A percentile compares a stretch with the other conserved stretches of the same genome.
Evolutionary conservation across 1,140 invertebrate species (phyloP).

Genomic region (Trichoplusia ni): DNA sequence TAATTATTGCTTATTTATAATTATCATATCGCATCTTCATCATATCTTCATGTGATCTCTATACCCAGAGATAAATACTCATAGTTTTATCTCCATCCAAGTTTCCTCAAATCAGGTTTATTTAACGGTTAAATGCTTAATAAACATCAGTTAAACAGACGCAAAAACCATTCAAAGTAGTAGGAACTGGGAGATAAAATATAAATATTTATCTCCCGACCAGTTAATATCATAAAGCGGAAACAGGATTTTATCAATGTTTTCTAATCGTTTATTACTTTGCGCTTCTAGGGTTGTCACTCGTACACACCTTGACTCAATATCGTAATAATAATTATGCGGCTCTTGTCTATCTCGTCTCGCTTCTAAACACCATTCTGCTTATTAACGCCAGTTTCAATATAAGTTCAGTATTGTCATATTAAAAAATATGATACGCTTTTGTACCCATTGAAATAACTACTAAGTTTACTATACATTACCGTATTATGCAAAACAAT

Average conservation of each 20-base stretch:
- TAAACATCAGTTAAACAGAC: constrained; percentile 14
- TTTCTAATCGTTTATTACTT: constrained; percentile 24
- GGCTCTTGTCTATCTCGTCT: too few species aligned
- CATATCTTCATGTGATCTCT: not conserved
- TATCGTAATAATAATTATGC: too few species aligned
- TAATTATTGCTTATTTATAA: too few species aligned
- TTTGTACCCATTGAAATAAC: too few species aligned
- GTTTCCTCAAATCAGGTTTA: constrained; percentile 9
- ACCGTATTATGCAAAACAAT: too few species aligned
- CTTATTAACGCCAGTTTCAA: too few species aligned
- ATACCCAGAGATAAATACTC: not conserved
- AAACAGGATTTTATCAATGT: constrained; percentile 23
- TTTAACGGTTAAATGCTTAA: not conserved
- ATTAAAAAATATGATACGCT: too few species aligned
- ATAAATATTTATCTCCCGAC: constrained; percentile 9
- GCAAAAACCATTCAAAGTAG: not conserved
- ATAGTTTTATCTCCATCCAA: constrained; percentile 7
- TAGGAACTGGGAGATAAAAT: constrained; percentile 12
- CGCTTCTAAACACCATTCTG: too few species aligned
- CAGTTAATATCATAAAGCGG: constrained; percentile 13
- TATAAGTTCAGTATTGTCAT: too few species aligned
- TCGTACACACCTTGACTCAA: too few species aligned
- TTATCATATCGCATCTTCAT: not conserved
- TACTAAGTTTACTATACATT: too few species aligned
- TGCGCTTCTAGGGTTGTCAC: not conserved